A percentile compares a stretch with the other conserved stretches of the same genome.
Evolutionary conservation across 2,888 invertebrate genomes (phyloP).

Genomic region (Epinotia nisella): DNA sequence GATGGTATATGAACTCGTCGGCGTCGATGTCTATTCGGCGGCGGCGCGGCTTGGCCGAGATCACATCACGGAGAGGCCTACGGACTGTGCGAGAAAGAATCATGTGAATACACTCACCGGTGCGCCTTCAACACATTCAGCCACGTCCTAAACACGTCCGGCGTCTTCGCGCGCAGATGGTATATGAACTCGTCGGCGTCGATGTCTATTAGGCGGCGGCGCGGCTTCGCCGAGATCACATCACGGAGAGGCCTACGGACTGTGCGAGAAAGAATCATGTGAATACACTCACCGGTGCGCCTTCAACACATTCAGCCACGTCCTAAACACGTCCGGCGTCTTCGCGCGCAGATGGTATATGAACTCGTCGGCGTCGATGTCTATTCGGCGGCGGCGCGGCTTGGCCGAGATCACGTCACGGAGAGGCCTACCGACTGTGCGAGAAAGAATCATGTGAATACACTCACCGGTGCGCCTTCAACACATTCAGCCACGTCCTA

Average conservation of each 20-base stretch:
- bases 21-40: constrained; percentile 92
- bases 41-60: constrained; percentile 90
- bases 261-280: constrained; percentile 75
- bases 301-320: constrained; percentile 90
- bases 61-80: constrained; percentile 90
- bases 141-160: constrained; percentile 90
- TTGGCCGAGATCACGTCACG: constrained; percentile 91
- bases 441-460: no score
- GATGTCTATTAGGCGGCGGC: constrained; percentile 90
- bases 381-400: constrained; percentile 87
- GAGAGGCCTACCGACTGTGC: constrained; percentile 92
- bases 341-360: constrained; percentile 93
- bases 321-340: constrained; percentile 87
- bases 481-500: constrained; percentile 80
- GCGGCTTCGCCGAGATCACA: constrained; percentile 89
- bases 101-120: constrained; percentile 68
- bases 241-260: constrained; percentile 91
- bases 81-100: constrained; percentile 66
- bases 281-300: constrained; percentile 85
- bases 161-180: constrained; percentile 90
- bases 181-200: constrained; percentile 94
- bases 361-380: constrained; percentile 93
- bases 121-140: constrained; percentile 89
- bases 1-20: constrained; percentile 93
- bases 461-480: background rate